These are phyloP conservation scores for Oreochromis mossambicus DNA, from an alignment of 2,797 vertebrate genomes.

Conservation along the genomic window DNA sequence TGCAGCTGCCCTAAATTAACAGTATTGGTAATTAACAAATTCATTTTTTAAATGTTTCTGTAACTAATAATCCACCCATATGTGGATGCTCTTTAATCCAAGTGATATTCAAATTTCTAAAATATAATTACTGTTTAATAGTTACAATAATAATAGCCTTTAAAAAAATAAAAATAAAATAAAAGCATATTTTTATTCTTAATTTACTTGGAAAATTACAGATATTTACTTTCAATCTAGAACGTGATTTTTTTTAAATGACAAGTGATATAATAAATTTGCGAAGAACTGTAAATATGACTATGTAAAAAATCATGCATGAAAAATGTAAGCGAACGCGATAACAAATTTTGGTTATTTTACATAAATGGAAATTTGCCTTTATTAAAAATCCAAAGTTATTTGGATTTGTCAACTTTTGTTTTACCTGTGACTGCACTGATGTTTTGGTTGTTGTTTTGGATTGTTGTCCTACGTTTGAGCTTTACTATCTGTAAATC, in stretches of 20 bases:
- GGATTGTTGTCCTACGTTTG: neutral
- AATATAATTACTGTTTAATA: neutral
- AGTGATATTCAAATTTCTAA: neutral
- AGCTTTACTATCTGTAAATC: neutral
- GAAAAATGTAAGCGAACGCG: too few relatives aligned
- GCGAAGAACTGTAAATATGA: neutral
- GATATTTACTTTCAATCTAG: neutral
- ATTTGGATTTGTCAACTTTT: neutral
- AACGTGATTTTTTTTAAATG: neutral
- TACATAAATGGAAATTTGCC: too few relatives aligned
- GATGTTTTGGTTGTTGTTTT: neutral
- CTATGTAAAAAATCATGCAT: neutral
- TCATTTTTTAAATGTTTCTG: neutral
- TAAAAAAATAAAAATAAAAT: too few relatives aligned
- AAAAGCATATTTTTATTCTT: too few relatives aligned
- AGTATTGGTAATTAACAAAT: rapidly evolving
- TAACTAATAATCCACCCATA: neutral
- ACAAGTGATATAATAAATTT: neutral
- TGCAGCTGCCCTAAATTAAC: neutral
- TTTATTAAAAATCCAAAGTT: neutral
- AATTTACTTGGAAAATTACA: neutral
- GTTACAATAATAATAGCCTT: too few relatives aligned
- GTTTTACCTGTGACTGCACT: neutral
- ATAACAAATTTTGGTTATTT: too few relatives aligned
- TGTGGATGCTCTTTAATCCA: neutral